Evolutionary conservation across 2,113 vertebrate genomes (phyloP).

Genomic region (Fulmarus glacialis): DNA sequence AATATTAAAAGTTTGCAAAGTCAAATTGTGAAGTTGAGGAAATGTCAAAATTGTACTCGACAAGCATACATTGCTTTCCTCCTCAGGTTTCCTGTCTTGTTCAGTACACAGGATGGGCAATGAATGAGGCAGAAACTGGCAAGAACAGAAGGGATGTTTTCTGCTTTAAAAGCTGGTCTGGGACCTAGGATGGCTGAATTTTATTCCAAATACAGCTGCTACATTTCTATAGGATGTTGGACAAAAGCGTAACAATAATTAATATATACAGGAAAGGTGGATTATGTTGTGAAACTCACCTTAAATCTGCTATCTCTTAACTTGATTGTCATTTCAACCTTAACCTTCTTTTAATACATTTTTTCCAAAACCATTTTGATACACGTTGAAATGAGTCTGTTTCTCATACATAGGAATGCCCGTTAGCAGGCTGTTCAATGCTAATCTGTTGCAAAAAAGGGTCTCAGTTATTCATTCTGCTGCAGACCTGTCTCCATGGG

Average conservation of each 20-base stretch:
- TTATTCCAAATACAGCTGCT: background rate
- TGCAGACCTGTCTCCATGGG: background rate
- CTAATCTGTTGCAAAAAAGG: background rate
- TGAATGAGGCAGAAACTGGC: background rate
- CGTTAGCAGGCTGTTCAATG: background rate
- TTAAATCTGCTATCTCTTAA: background rate
- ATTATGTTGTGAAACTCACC: background rate
- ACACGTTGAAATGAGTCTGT: background rate
- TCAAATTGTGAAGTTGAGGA: background rate
- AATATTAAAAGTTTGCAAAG: background rate
- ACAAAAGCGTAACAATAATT: background rate
- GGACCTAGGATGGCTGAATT: background rate
- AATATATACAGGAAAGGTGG: background rate
- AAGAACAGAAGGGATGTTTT: background rate
- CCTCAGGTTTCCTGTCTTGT: background rate
- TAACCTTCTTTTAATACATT: background rate
- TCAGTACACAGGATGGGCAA: background rate
- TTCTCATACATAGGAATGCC: background rate
- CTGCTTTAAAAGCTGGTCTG: background rate
- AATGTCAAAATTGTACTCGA: background rate
- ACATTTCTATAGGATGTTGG: background rate
- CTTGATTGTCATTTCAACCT: background rate
- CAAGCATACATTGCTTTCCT: background rate
- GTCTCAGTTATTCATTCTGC: background rate
- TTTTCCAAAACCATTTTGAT: background rate